Conservation (phyloP, 92 coral and sea anemone species). For the Umimayanthus kanabou region DNA sequence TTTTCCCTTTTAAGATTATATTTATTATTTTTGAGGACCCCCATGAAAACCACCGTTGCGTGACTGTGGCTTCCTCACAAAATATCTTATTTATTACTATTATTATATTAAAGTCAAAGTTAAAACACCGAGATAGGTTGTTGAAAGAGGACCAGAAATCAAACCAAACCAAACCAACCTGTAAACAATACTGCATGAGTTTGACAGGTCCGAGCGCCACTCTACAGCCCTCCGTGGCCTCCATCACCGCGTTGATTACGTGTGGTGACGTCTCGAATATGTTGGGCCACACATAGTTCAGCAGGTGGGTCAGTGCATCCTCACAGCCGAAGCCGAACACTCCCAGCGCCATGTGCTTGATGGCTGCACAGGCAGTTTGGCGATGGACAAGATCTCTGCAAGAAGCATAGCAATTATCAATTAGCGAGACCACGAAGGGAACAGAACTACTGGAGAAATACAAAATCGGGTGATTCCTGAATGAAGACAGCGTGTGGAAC, state of each 20-base stretch:
- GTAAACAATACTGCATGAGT: conserved; percentile 90
- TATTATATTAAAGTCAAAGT: background rate
- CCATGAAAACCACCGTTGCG: too few species aligned
- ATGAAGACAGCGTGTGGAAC: too few species aligned
- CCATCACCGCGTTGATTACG: conserved; percentile 96
- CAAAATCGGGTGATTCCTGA: too few species aligned
- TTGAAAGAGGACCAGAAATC: too few species aligned
- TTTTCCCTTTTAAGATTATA: too few species aligned
- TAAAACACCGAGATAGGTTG: background rate
- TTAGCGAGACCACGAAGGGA: too few species aligned
- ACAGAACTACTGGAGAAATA: too few species aligned
- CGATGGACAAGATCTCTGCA: conserved; percentile 93
- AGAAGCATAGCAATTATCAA: background rate
- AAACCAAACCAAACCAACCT: conserved; percentile 58
- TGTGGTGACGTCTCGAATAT: conserved; percentile 99
- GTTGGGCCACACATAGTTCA: conserved; percentile 99
- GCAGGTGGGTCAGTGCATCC: conserved; percentile 93
- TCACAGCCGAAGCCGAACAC: conserved; percentile 99
- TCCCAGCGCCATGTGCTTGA: conserved; percentile 99
- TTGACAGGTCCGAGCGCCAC: conserved; percentile 95
- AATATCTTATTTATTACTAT: too few species aligned
- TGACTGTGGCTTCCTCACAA: too few species aligned
- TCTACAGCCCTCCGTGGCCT: conserved; percentile 94
- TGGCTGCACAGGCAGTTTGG: conserved; percentile 97
- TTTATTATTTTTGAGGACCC: too few species aligned